A percentile compares a stretch with the other conserved stretches of the same genome.
These are phyloP conservation scores for Acanthurus lineatus DNA, from an alignment of 2,797 vertebrate species.

Conservation along the genomic window DNA sequence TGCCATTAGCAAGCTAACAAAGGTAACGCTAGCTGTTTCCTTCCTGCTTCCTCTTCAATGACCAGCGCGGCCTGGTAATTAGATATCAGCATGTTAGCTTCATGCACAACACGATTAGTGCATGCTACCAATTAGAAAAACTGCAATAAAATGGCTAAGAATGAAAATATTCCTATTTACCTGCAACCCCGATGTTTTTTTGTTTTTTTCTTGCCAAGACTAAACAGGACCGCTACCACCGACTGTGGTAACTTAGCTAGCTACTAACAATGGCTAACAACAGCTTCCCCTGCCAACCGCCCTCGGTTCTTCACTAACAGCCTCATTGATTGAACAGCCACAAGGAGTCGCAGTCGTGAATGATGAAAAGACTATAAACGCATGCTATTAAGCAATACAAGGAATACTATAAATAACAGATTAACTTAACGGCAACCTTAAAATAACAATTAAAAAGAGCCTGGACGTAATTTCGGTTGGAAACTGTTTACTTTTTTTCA, in stretches of 20 bases:
- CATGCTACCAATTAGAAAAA: fast-evolving
- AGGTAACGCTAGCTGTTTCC: constrained; percentile 39
- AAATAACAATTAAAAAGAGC: background rate
- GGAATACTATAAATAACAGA: background rate
- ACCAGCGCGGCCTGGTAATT: constrained; percentile 56
- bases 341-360: constrained; percentile 50
- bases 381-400: too few relatives aligned
- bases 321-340: constrained; percentile 33
- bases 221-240: constrained; percentile 30
- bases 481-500: constrained; percentile 11
- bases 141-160: fast-evolving
- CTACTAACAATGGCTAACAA: constrained; percentile 77
- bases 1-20: constrained; percentile 59
- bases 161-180: constrained; percentile 62
- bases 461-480: background rate
- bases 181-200: constrained; percentile 74
- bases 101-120: constrained; percentile 1
- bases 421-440: fast-evolving
- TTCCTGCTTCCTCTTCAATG: constrained; percentile 38
- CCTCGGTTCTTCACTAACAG: background rate
- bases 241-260: constrained; percentile 23
- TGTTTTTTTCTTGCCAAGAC: constrained; percentile 13
- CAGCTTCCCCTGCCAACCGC: constrained; percentile 20
- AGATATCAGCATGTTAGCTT: constrained; percentile 40
- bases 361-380: background rate